Evolutionary conservation across 2,113 vertebrate genomes (phyloP).

Genomic region (Petroica traversi): DNA sequence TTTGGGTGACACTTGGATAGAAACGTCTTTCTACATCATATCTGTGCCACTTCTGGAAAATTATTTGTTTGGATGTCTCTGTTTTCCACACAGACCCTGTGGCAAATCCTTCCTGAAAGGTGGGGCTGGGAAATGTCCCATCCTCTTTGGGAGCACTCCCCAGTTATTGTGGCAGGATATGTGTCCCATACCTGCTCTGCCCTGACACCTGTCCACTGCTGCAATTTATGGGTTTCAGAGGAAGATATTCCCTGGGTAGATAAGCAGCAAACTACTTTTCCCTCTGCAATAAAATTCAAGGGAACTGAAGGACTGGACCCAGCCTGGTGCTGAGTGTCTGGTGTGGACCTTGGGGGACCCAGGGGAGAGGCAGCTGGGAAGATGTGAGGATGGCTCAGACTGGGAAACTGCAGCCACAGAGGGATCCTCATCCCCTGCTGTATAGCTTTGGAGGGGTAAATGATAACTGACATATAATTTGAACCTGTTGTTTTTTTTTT

Average conservation of each 20-base stretch:
- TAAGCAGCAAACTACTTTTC: not conserved
- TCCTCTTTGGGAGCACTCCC: too few species aligned
- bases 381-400: rapidly evolving
- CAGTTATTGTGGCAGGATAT: rapidly evolving
- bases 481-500: not conserved
- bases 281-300: not conserved
- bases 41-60: not conserved
- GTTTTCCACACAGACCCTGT: not conserved
- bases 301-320: not conserved
- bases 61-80: not conserved
- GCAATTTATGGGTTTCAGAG: not conserved
- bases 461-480: not conserved
- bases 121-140: not conserved
- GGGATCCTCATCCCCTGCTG: too few species aligned
- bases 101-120: not conserved
- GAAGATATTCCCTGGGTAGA: too few species aligned
- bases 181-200: not conserved
- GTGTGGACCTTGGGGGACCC: rapidly evolving
- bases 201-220: too few species aligned
- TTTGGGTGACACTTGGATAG: not conserved
- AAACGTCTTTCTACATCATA: not conserved
- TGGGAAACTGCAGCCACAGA: not conserved
- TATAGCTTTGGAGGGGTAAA: not conserved
- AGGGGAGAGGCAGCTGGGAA: not conserved
- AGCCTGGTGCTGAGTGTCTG: rapidly evolving